These are phyloP conservation scores for Scortum barcoo DNA, from an alignment of 2,113 vertebrate species.

Conservation along the genomic window DNA sequence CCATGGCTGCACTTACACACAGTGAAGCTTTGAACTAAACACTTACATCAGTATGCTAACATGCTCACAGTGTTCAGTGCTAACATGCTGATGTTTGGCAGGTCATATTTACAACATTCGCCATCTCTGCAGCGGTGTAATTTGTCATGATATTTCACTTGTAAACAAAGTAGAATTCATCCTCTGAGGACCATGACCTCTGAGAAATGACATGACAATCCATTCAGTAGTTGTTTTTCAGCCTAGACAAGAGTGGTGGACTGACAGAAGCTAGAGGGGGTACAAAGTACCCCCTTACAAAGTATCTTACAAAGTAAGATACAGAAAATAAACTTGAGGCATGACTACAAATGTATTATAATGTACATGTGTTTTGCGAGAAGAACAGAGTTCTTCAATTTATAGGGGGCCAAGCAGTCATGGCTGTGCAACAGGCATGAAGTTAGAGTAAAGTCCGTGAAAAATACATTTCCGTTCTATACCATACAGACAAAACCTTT, in stretches of 20 bases:
- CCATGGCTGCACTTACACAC: neutral
- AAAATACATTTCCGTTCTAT: constrained; percentile 57
- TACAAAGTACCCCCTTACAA: too few relatives aligned
- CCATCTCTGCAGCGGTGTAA: neutral
- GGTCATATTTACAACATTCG: neutral
- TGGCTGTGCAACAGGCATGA: constrained; percentile 55
- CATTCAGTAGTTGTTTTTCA: neutral
- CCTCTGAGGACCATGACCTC: neutral
- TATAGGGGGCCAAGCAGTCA: constrained; percentile 38
- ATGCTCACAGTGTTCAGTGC: neutral
- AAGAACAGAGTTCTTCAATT: constrained; percentile 30
- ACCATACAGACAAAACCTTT: constrained; percentile 28
- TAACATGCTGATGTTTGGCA: neutral
- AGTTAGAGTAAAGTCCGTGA: constrained; percentile 57
- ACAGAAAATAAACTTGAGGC: constrained; percentile 28
- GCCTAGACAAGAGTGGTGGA: neutral
- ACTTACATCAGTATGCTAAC: neutral
- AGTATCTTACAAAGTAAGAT: constrained; percentile 39
- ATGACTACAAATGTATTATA: constrained; percentile 54
- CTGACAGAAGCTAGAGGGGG: too few relatives aligned
- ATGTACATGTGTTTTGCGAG: constrained; percentile 46
- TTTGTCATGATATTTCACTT: neutral
- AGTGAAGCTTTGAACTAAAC: neutral
- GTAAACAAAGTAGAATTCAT: neutral
- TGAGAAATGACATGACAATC: neutral